Percentiles rank a stretch among this genome's conserved stretches.
These are phyloP conservation scores for Anthrax anthrax DNA, from an alignment of 2,888 invertebrate genomes.

Conservation along the genomic window DNA sequence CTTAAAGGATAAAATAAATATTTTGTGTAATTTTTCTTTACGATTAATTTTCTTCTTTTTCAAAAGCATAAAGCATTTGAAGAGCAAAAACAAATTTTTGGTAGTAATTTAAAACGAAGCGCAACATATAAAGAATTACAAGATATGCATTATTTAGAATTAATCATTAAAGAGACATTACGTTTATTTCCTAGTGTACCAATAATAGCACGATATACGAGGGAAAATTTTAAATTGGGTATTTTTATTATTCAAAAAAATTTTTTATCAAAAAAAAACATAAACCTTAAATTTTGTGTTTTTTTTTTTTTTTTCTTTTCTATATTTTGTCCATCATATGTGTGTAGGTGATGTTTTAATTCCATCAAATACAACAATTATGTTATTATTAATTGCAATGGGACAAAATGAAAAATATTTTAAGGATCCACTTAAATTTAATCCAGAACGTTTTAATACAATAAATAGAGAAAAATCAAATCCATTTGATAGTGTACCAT, in stretches of 20 bases:
- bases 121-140: conserved; percentile 17
- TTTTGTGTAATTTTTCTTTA: not conserved
- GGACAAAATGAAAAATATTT: conserved; percentile 25
- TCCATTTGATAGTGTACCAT: conserved; percentile 43
- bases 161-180: conserved; percentile 22
- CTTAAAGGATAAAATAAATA: conserved; percentile 27
- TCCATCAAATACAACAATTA: conserved; percentile 20
- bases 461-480: conserved; percentile 26
- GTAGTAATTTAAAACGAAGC: conserved; percentile 21
- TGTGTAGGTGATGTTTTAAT: conserved; percentile 23
- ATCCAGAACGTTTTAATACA: conserved; percentile 41
- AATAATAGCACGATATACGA: conserved; percentile 23
- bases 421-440: conserved; percentile 23
- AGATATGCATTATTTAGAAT: conserved; percentile 22
- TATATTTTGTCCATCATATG: not conserved
- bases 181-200: conserved; percentile 24
- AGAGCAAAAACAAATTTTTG: conserved; percentile 36
- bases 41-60: conserved; percentile 7
- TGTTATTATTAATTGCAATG: conserved; percentile 20
- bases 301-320: not conserved
- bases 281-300: not conserved
- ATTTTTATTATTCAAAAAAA: not conserved
- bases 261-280: not conserved
- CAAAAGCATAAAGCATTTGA: conserved; percentile 27
- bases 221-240: conserved; percentile 24